phyloP scores from a whole-genome alignment of 2,888 invertebrate genomes.

The Hofmannophila pseudospretella region DNA sequence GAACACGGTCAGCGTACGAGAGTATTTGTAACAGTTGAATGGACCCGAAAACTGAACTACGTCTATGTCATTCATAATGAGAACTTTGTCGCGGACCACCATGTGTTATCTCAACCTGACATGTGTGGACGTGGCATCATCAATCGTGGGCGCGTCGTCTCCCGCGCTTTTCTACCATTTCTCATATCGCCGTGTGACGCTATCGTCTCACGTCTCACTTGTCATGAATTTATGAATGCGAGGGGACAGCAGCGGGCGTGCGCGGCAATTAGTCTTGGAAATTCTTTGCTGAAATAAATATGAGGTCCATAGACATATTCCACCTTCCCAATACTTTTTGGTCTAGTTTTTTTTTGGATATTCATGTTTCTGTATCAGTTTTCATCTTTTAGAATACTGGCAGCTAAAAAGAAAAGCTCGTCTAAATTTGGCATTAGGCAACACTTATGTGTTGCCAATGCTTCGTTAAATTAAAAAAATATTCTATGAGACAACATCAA shows the following conservation, averaged over 20 bases:
- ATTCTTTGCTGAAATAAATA: too few relatives aligned
- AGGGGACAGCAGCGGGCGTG: conserved; percentile 26
- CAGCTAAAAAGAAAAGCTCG: conserved; percentile 40
- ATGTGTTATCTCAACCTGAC: conserved; percentile 37
- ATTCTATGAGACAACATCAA: too few relatives aligned
- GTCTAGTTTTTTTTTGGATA: too few relatives aligned
- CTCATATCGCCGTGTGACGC: conserved; percentile 29
- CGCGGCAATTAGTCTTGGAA: conserved; percentile 24
- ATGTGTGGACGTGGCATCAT: conserved; percentile 35
- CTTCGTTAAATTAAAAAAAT: too few relatives aligned
- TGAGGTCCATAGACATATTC: too few relatives aligned
- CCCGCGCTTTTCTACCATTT: conserved; percentile 38
- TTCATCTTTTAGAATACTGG: too few relatives aligned
- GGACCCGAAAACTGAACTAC: conserved; percentile 15
- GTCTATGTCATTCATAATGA: conserved; percentile 38
- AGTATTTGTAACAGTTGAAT: conserved; percentile 28
- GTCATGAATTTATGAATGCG: conserved; percentile 24
- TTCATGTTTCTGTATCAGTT: too few relatives aligned
- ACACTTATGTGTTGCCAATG: too few relatives aligned
- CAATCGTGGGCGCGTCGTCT: conserved; percentile 44
- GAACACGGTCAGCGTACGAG: too few relatives aligned
- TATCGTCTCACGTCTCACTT: conserved; percentile 23
- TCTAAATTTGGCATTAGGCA: conserved; percentile 68
- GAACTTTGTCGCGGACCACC: conserved; percentile 45
- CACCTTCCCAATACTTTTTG: too few relatives aligned